Percentiles rank a stretch among this genome's conserved stretches.
phyloP scores from a whole-genome alignment of 2,888 invertebrate species.

The Rhaphigaster nebulosa region DNA sequence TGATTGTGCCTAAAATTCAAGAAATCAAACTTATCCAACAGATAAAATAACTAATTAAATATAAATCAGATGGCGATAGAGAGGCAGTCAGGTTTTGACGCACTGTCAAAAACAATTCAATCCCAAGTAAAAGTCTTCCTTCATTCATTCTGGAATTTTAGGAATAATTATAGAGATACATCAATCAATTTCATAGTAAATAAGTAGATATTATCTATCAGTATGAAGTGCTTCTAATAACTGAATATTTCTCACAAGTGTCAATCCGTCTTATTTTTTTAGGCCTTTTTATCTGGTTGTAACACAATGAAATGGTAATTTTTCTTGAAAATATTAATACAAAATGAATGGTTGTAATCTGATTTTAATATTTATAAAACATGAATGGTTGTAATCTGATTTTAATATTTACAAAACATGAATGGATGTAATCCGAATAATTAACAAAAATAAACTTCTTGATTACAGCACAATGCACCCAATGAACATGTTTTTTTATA shows the following conservation, averaged over 20 bases:
- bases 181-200: not conserved
- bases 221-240: not conserved
- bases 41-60: constrained; percentile 8
- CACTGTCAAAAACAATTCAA: not conserved
- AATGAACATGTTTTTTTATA: no score
- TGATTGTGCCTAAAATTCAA: constrained; percentile 38
- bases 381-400: no score
- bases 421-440: no score
- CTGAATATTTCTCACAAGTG: not conserved
- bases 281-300: no score
- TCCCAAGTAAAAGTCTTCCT: constrained; percentile 11
- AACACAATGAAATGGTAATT: no score
- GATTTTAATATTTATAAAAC: no score
- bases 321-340: no score
- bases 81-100: constrained; percentile 5
- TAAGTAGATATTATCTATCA: not conserved
- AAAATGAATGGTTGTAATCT: no score
- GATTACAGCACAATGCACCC: not conserved
- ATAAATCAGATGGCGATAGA: constrained; percentile 4
- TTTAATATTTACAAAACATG: no score
- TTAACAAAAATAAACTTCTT: not conserved
- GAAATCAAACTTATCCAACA: not conserved
- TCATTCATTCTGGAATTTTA: constrained; percentile 30
- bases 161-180: not conserved
- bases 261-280: no score